These are phyloP conservation scores for Miltochrista miniata DNA, from an alignment of 2,888 invertebrate species.

Conservation along the genomic window DNA sequence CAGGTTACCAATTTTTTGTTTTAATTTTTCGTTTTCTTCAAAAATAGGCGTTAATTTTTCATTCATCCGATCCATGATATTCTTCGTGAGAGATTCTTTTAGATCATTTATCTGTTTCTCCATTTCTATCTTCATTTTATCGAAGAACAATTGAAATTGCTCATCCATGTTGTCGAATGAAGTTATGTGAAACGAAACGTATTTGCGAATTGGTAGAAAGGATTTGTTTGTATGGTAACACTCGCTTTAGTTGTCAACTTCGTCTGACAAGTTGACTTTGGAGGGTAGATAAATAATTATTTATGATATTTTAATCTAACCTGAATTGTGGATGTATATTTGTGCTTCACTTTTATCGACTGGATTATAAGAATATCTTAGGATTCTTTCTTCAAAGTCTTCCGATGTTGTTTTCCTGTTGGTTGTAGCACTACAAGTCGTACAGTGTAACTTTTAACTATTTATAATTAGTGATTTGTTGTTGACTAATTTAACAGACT, in stretches of 20 bases:
- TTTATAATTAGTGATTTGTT: neutral
- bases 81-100: slow-evolving; percentile 12
- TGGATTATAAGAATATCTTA: slow-evolving; percentile 2
- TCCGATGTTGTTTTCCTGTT: slow-evolving; percentile 1
- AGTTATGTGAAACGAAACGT: slow-evolving; percentile 6
- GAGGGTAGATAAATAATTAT: neutral
- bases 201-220: neutral
- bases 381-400: slow-evolving; percentile 3
- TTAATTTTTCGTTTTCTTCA: slow-evolving; percentile 14
- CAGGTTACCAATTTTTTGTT: slow-evolving; percentile 10
- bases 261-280: neutral
- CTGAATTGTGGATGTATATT: slow-evolving; percentile 1
- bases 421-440: slow-evolving; percentile 1
- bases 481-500: neutral
- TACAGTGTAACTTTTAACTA: slow-evolving; percentile 5
- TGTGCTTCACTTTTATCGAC: neutral
- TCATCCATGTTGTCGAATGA: slow-evolving; percentile 8
- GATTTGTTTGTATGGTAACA: neutral
- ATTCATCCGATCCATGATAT: slow-evolving; percentile 12
- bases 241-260: neutral
- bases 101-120: slow-evolving; percentile 12
- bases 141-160: slow-evolving; percentile 16
- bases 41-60: slow-evolving; percentile 15
- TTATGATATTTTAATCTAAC: slow-evolving; percentile 2
- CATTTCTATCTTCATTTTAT: slow-evolving; percentile 12